A percentile compares a stretch with the other conserved stretches of the same genome.
Conservation (phyloP, 2,888 invertebrate genomes). For the Sinentomon sp. region DNA sequence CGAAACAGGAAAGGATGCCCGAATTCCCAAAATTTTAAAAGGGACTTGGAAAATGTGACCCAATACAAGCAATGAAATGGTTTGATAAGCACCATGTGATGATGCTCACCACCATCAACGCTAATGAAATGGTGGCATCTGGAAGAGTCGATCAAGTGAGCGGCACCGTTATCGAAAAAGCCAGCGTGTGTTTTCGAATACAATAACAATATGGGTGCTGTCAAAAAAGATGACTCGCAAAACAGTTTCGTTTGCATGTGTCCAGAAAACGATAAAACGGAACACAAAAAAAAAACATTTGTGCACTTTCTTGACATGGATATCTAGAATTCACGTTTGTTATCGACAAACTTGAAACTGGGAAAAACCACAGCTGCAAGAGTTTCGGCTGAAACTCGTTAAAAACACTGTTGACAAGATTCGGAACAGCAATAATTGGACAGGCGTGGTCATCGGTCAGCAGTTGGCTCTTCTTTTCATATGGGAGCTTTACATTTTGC, state of each 20-base stretch:
- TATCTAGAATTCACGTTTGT: slow-evolving; percentile 5
- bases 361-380: no score
- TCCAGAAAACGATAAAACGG: slow-evolving; percentile 6
- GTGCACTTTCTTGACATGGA: slow-evolving; percentile 4
- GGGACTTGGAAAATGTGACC: slow-evolving; percentile 4
- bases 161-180: background rate
- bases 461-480: no score
- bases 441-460: no score
- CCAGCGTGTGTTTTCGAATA: slow-evolving; percentile 4
- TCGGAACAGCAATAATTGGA: no score
- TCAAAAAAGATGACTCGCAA: slow-evolving; percentile 4
- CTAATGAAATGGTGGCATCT: slow-evolving; percentile 2
- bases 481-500: no score
- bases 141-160: background rate
- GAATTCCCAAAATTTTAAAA: slow-evolving; percentile 8
- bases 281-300: slow-evolving; percentile 5
- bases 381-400: no score
- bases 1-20: slow-evolving; percentile 10
- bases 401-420: no score
- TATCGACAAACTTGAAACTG: slow-evolving; percentile 1
- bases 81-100: slow-evolving; percentile 6
- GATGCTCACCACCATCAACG: slow-evolving; percentile 6
- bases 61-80: slow-evolving; percentile 6
- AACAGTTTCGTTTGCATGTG: slow-evolving; percentile 1
- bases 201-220: slow-evolving; percentile 5